Evolutionary conservation across 1,140 invertebrate genomes (phyloP).

Genomic region (Solenopsis fugax): DNA sequence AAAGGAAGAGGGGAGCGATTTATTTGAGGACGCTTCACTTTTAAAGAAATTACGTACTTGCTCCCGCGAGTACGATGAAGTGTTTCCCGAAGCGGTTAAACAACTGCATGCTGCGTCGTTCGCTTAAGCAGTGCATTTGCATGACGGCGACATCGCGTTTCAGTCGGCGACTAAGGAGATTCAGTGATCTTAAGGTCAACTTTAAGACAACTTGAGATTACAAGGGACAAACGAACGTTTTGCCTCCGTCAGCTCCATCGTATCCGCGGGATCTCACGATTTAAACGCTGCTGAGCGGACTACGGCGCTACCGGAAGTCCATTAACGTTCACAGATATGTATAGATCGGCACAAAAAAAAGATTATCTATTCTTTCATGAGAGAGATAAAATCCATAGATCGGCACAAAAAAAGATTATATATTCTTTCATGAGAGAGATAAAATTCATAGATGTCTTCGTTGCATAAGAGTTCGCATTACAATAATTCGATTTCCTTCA

Average conservation of each 20-base stretch:
- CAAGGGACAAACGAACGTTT: constrained; percentile 40
- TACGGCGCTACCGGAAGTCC: not conserved
- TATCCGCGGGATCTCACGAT: not conserved
- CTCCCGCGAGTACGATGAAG: not conserved
- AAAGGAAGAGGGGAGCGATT: not conserved
- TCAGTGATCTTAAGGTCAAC: constrained; percentile 72
- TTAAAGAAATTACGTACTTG: constrained; percentile 12
- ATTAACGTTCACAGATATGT: not conserved
- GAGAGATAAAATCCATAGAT: not conserved
- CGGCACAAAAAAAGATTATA: not conserved
- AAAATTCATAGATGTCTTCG: not conserved
- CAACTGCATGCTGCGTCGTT: constrained; percentile 25
- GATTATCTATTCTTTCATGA: no score
- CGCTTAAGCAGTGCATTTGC: constrained; percentile 32
- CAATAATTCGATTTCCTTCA: not conserved
- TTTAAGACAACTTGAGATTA: constrained; percentile 59
- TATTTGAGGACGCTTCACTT: not conserved
- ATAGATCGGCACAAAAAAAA: not conserved
- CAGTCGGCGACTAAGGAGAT: constrained; percentile 61
- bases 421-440: no score
- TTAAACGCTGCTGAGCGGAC: not conserved
- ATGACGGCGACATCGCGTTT: constrained; percentile 44
- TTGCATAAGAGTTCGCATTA: not conserved
- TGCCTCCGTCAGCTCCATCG: not conserved
- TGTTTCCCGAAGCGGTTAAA: constrained; percentile 50